Evolutionary conservation across 37 sponge, comb jelly and placozoan genomes (phyloP), one percentile per base, ranked within the genome.

Genomic region (Eunapius fragilis): DNA sequence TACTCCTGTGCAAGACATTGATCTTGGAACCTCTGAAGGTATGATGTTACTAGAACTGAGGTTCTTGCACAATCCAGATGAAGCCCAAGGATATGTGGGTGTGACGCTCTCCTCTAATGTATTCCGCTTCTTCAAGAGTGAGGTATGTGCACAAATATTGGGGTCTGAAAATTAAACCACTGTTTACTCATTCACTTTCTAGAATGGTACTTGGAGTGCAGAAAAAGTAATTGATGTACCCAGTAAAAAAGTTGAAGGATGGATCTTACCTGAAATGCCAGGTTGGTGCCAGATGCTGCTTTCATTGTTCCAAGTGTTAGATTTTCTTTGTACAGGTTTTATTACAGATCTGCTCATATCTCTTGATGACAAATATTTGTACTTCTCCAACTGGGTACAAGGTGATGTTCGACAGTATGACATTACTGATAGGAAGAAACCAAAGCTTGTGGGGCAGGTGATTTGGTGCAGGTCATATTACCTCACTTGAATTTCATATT

Each of bases 341-440:
- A 93, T 96, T 72, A 93, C 96, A 24, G 96, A 96, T 38, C 19
- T 85, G 24, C 79, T 93, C 30, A 58, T 96, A 49, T 96, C 96
- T 33, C 72, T 96, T 89, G 96, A 96, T 80, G 96, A 96, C 75
- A 70, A 77, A 33, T 96, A 78, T 84, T 30, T 93, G 67, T 96
- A 96, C 81, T 88, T 96, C 85, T 80, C 80, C 75, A 93, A 93
- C 89, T 96, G 96, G 96, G 34, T 91, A 13, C 94, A 93, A 75
- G 96, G 96, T 19, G 94, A 96, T 49, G 74, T 96, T n/a, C 84
- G 94, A 34, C 96, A 96, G 82, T 96, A 96, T 67, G 96, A 96
- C 87, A 91, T 96, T 85, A 86, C 92, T n/a, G 96, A 96, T 70
- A 72, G 84, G 6, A 80, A 69, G 25, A 88, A 88, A 35, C 96